phyloP scores from a whole-genome alignment of 2,113 vertebrate species.

The Struthidea cinerea region DNA sequence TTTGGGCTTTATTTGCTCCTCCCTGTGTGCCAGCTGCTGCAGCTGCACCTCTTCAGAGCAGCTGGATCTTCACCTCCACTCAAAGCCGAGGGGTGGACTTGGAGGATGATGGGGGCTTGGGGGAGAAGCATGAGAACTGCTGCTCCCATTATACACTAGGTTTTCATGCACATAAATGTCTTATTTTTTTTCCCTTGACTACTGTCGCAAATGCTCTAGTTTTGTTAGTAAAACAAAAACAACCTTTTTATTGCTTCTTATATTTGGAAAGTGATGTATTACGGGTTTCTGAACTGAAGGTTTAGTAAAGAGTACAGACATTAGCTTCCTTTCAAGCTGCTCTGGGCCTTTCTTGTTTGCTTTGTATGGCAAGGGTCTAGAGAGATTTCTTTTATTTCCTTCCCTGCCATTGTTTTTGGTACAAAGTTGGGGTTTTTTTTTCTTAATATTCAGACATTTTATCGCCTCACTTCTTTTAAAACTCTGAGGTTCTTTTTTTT shows the following conservation, averaged over 20 bases:
- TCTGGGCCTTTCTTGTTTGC: conserved; percentile 53
- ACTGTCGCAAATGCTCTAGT: conserved; percentile 44
- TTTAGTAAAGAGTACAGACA: conserved; percentile 28
- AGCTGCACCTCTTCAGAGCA: conserved; percentile 30
- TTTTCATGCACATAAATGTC: neutral
- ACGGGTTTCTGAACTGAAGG: neutral
- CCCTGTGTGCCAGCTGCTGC: neutral
- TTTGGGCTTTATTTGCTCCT: neutral
- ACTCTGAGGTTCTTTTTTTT: neutral
- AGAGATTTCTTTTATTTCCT: conserved; percentile 61
- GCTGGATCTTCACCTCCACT: neutral
- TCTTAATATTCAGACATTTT: conserved; percentile 67
- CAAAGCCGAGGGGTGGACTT: neutral
- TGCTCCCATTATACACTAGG: neutral
- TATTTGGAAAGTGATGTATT: conserved; percentile 57
- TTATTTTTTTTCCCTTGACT: conserved; percentile 13
- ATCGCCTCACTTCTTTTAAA: conserved; percentile 57
- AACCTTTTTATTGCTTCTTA: conserved; percentile 46
- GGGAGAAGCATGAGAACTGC: conserved; percentile 34
- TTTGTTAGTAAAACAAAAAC: conserved; percentile 56
- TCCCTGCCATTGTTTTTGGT: conserved; percentile 32
- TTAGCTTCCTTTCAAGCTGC: conserved; percentile 60
- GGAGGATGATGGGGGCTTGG: neutral
- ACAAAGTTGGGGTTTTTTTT: conserved; percentile 39
- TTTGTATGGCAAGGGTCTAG: conserved; percentile 57